These are phyloP conservation scores for Trichonephila clavipes DNA, from an alignment of 1,140 invertebrate species.

Conservation along the genomic window DNA sequence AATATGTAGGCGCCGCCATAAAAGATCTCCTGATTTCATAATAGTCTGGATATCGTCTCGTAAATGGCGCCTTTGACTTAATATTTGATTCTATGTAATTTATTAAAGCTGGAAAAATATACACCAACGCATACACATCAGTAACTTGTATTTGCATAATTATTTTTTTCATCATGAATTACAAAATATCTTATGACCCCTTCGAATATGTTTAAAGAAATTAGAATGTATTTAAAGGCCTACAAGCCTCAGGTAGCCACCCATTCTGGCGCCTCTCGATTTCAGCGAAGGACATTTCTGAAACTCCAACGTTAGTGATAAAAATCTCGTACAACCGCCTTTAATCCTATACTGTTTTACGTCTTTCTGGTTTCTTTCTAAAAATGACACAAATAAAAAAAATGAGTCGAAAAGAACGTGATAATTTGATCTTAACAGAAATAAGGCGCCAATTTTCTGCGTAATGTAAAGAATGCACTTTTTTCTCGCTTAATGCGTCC, in stretches of 20 bases:
- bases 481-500: too few relatives aligned
- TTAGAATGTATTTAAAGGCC: background rate
- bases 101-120: background rate
- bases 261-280: constrained; percentile 10
- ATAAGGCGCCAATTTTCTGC: background rate
- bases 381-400: background rate
- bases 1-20: too few relatives aligned
- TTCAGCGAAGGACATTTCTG: background rate
- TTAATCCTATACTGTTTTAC: background rate
- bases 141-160: background rate
- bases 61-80: too few relatives aligned
- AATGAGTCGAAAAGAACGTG: background rate
- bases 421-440: background rate
- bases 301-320: background rate
- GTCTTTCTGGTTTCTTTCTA: background rate
- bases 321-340: background rate
- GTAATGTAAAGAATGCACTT: too few relatives aligned
- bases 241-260: background rate
- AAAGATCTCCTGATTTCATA: too few relatives aligned
- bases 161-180: background rate
- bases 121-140: background rate
- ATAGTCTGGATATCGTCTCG: too few relatives aligned
- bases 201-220: background rate
- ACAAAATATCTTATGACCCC: background rate
- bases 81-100: too few relatives aligned